phyloP scores from a whole-genome alignment of 1,140 invertebrate genomes.

The Diachasma alloeum region DNA sequence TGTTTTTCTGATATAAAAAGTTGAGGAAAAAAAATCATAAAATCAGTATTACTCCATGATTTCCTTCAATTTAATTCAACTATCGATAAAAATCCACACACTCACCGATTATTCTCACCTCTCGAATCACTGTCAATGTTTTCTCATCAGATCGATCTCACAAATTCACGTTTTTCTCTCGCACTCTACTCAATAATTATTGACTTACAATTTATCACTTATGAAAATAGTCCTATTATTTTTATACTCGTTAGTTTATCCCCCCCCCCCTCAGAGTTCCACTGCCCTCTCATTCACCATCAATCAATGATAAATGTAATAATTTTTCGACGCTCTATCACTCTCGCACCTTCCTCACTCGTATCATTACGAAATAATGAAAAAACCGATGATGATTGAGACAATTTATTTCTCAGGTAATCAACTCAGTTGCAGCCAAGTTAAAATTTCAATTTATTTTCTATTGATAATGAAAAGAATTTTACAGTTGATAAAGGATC shows the following conservation, averaged over 20 bases:
- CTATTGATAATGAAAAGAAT: too few relatives aligned
- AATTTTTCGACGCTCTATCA: constrained; percentile 4
- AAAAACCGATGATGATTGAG: too few relatives aligned
- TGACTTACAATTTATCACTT: constrained; percentile 62
- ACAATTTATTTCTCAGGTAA: too few relatives aligned
- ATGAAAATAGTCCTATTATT: constrained; percentile 62
- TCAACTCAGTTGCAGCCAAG: too few relatives aligned
- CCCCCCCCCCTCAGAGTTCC: not conserved
- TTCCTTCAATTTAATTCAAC: too few relatives aligned
- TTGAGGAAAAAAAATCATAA: not conserved
- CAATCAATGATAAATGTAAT: constrained; percentile 2
- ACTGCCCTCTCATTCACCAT: constrained; percentile 33
- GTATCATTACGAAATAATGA: too few relatives aligned
- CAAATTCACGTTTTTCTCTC: constrained; percentile 15
- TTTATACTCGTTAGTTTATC: constrained; percentile 18
- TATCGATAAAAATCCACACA: too few relatives aligned
- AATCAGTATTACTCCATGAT: not conserved
- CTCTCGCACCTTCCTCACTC: not conserved
- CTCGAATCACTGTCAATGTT: constrained; percentile 30
- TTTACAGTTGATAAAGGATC: too few relatives aligned
- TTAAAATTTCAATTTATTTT: too few relatives aligned
- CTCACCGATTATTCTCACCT: constrained; percentile 27
- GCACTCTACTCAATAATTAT: constrained; percentile 48
- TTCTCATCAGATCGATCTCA: constrained; percentile 18
- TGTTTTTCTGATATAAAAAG: not conserved